Evolutionary conservation across 2,113 vertebrate species (phyloP).

Genomic region (Leucopternis melanops): DNA sequence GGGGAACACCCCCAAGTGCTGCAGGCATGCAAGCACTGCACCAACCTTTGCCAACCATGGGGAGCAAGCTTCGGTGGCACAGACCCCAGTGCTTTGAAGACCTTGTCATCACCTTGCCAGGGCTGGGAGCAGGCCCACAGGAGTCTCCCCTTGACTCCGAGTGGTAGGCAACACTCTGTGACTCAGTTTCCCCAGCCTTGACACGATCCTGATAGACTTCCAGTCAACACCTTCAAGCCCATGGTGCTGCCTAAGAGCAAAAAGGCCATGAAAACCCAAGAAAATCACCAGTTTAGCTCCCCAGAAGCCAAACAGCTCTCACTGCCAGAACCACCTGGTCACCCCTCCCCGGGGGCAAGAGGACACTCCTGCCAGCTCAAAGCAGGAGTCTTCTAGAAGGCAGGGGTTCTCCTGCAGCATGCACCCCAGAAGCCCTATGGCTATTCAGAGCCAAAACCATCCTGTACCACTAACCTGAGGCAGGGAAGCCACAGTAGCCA

Average conservation of each 20-base stretch:
- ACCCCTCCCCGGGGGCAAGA: neutral
- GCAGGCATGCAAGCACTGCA: neutral
- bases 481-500: neutral
- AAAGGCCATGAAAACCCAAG: neutral
- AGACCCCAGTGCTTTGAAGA: neutral
- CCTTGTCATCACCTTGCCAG: neutral
- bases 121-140: neutral
- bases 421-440: neutral
- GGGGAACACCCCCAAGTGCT: neutral
- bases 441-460: neutral
- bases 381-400: neutral
- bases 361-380: neutral
- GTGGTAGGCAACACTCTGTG: neutral
- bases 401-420: neutral
- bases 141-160: neutral
- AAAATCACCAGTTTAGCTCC: neutral
- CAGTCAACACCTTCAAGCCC: neutral
- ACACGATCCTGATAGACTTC: neutral
- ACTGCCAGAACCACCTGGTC: fast-evolving
- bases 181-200: neutral
- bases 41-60: neutral
- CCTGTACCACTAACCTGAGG: neutral
- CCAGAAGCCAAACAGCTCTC: neutral
- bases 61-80: neutral
- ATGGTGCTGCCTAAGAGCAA: neutral